These are phyloP conservation scores for Hylomyscus alleni DNA, from an alignment of 2,797 vertebrate genomes.

Conservation along the genomic window DNA sequence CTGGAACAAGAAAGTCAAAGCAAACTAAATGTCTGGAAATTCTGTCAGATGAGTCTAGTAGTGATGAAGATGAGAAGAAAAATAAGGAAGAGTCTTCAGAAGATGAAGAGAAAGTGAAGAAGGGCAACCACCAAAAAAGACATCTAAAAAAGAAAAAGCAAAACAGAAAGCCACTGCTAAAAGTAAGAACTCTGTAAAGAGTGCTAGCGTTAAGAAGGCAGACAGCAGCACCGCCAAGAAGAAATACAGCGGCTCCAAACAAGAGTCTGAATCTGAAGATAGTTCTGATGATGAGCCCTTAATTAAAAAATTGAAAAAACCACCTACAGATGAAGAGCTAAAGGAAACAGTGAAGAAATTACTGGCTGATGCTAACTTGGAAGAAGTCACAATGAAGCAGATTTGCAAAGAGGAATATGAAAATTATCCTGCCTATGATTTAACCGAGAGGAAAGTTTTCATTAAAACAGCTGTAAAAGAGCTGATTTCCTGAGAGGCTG, in stretches of 20 bases:
- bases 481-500: slow-evolving; percentile 92
- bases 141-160: slow-evolving; percentile 89
- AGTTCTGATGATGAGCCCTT: slow-evolving; percentile 96
- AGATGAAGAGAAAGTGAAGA: slow-evolving; percentile 93
- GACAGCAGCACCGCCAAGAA: slow-evolving; percentile 97
- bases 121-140: slow-evolving; percentile 92
- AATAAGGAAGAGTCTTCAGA: slow-evolving; percentile 91
- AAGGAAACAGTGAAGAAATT: slow-evolving; percentile 94
- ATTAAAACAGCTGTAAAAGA: slow-evolving; percentile 97
- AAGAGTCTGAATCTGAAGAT: slow-evolving; percentile 93
- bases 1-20: slow-evolving; percentile 90
- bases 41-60: slow-evolving; percentile 96
- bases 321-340: slow-evolving; percentile 94
- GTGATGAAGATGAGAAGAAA: slow-evolving; percentile 93
- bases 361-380: slow-evolving; percentile 94
- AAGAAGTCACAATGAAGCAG: slow-evolving; percentile 98
- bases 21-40: slow-evolving; percentile 95
- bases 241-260: slow-evolving; percentile 91
- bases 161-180: slow-evolving; percentile 88
- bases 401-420: slow-evolving; percentile 98
- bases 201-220: slow-evolving; percentile 96
- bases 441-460: slow-evolving; percentile 94
- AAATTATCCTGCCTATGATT: slow-evolving; percentile 94
- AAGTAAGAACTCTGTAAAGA: slow-evolving; percentile 92
- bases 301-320: slow-evolving; percentile 95